Evolutionary conservation across 2,113 vertebrate species (phyloP).

Genomic region (Reinhardtius hippoglossoides): DNA sequence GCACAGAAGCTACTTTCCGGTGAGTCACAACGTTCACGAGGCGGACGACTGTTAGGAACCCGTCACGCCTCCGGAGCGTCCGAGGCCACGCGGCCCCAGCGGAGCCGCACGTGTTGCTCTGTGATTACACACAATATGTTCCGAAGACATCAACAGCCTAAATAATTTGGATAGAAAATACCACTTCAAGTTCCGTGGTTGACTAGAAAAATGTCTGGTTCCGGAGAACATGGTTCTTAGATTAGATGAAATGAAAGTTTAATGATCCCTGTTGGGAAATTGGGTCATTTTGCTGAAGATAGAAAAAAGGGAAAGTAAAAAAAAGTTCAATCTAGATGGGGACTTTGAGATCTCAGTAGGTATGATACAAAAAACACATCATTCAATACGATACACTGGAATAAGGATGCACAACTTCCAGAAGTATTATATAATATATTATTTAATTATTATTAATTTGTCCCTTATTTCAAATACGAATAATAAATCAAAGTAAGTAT

Average conservation of each 20-base stretch:
- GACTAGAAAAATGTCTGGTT: conserved; percentile 49
- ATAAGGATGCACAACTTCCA: no score
- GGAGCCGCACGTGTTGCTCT: neutral
- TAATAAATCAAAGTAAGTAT: no score
- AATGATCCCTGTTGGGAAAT: conserved; percentile 58
- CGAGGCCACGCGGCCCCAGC: neutral
- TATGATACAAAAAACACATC: neutral
- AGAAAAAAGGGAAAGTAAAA: neutral
- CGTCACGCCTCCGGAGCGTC: neutral
- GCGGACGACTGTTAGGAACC: neutral
- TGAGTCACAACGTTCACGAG: neutral
- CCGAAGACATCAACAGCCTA: conserved; percentile 34
- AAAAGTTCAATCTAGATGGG: neutral
- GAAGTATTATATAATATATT: no score
- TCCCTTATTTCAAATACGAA: no score
- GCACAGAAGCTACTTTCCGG: neutral
- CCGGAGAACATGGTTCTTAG: conserved; percentile 62
- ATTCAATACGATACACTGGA: neutral
- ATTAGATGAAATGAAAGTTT: conserved; percentile 71
- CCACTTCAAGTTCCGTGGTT: conserved; percentile 31
- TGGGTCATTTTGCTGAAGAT: conserved; percentile 17
- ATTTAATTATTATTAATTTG: no score
- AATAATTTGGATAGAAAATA: conserved; percentile 56
- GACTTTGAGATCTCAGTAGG: conserved; percentile 19
- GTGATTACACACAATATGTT: conserved; percentile 5